These are phyloP conservation scores for Indri indri DNA, from an alignment of 2,113 vertebrate species.

Conservation along the genomic window DNA sequence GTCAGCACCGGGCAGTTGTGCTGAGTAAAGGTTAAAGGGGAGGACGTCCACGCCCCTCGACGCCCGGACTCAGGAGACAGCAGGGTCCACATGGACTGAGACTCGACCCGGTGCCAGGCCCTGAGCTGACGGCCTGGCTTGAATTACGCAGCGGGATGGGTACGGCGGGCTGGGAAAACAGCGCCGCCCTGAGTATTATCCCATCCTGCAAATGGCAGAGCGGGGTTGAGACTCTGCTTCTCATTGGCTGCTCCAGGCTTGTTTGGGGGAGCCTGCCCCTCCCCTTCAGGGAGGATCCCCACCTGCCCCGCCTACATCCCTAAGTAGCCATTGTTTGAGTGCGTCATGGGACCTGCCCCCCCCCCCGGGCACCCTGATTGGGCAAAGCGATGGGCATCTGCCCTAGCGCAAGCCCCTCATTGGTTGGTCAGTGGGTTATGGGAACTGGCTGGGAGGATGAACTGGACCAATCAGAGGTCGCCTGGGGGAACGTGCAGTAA, in stretches of 20 bases:
- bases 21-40: background rate
- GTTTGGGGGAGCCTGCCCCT: background rate
- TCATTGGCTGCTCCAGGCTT: background rate
- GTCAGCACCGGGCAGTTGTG: accelerated
- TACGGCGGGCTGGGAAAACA: accelerated
- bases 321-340: background rate
- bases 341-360: background rate
- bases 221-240: background rate
- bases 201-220: background rate
- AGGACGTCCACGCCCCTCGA: background rate
- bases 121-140: background rate
- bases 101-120: accelerated
- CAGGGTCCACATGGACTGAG: background rate
- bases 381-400: background rate
- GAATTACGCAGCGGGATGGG: accelerated
- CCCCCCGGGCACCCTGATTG: background rate
- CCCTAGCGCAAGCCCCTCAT: accelerated
- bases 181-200: accelerated
- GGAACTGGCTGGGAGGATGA: background rate
- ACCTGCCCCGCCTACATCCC: too few relatives aligned
- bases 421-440: accelerated
- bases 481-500: background rate
- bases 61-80: background rate
- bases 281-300: background rate
- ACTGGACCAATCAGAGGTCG: background rate